Conservation (phyloP, 2,797 vertebrate species). For the Lycodopsis pacificus region DNA sequence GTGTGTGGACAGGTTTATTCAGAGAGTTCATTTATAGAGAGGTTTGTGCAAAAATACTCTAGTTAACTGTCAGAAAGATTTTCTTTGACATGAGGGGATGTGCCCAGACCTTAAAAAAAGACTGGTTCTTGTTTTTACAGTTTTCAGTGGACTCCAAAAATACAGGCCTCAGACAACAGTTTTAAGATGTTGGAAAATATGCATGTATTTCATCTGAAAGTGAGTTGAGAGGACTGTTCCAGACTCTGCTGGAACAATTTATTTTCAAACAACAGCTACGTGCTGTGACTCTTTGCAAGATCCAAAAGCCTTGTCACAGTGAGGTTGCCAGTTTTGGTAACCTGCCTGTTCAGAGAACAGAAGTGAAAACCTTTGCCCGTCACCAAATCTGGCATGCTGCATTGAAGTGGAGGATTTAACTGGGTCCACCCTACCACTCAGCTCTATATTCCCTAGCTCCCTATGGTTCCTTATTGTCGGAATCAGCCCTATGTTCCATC, state of each 20-base stretch:
- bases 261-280: not conserved
- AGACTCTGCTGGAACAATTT: not conserved
- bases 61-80: slow-evolving; percentile 48
- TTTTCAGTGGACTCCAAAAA: not conserved
- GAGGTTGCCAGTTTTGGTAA: slow-evolving; percentile 6
- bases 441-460: not conserved
- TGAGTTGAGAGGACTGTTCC: not conserved
- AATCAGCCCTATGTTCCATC: not conserved
- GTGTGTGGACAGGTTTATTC: slow-evolving; percentile 55
- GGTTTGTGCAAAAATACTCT: slow-evolving; percentile 14
- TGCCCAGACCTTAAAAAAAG: not conserved
- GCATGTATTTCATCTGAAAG: not conserved
- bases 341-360: not conserved
- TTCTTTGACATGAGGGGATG: slow-evolving; percentile 25
- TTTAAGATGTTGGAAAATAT: not conserved
- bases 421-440: not conserved
- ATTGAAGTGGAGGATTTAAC: not conserved
- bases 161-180: not conserved
- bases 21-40: slow-evolving; percentile 35
- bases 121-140: not conserved
- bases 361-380: not conserved
- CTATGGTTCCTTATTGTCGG: not conserved
- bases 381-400: not conserved
- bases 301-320: not conserved
- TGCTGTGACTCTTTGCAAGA: not conserved